Evolutionary conservation across 92 coral and sea anemone species (phyloP).

Genomic region (Paramuricea clavata): DNA sequence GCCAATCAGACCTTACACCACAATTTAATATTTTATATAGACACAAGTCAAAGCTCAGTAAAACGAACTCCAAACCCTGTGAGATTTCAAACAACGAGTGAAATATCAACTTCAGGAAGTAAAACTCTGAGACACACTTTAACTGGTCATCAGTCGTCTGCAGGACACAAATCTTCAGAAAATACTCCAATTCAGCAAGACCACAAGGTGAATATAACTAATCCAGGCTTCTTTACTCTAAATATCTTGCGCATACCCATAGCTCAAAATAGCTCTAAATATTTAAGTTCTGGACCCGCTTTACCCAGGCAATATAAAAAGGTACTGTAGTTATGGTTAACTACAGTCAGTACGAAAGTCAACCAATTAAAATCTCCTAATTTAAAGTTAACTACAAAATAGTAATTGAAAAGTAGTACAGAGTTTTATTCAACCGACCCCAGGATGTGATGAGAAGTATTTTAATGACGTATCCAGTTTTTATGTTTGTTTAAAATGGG

Average conservation of each 20-base stretch:
- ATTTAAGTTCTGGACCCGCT: too few relatives aligned
- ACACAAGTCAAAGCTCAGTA: not conserved
- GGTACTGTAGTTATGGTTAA: too few relatives aligned
- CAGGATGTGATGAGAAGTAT: too few relatives aligned
- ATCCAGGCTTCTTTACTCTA: not conserved
- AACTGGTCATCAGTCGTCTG: not conserved
- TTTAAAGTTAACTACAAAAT: too few relatives aligned
- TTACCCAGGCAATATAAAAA: too few relatives aligned
- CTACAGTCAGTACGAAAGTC: too few relatives aligned
- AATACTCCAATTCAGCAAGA: not conserved
- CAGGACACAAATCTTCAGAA: not conserved
- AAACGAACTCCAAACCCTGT: not conserved
- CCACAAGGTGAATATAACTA: not conserved
- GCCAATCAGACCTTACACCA: not conserved
- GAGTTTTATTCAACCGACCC: too few relatives aligned
- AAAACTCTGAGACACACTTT: not conserved
- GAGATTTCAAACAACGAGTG: slow-evolving; percentile 8
- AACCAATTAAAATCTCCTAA: too few relatives aligned
- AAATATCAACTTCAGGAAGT: not conserved
- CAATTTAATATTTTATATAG: not conserved
- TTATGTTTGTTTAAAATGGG: not conserved
- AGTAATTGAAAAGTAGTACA: too few relatives aligned
- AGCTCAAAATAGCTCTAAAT: too few relatives aligned
- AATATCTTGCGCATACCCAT: too few relatives aligned
- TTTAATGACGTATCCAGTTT: too few relatives aligned